Percentiles rank a stretch among this genome's conserved stretches.
Conservation (phyloP, 2,113 vertebrate species). For the Upupa epops region DNA sequence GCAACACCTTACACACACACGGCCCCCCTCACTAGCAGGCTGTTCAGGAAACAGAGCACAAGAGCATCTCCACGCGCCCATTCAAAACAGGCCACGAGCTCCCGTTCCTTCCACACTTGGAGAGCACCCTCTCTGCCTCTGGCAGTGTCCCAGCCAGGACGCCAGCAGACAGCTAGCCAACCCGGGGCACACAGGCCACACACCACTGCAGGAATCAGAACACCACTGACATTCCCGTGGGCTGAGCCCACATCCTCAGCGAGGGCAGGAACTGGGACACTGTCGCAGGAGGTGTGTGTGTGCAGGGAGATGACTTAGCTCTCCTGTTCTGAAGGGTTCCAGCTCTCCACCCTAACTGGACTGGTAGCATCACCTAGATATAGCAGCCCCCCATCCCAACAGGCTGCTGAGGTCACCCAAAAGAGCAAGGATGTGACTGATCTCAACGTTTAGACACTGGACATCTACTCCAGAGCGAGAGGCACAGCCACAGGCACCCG, state of each 20-base stretch:
- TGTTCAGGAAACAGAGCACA: background rate
- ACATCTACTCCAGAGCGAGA: background rate
- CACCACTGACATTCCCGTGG: background rate
- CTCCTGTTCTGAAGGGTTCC: background rate
- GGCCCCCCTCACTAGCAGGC: accelerated
- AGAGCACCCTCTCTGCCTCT: background rate
- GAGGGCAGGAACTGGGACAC: background rate
- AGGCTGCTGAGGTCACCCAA: background rate
- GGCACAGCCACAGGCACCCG: background rate
- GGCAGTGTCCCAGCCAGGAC: background rate
- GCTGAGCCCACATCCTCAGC: background rate
- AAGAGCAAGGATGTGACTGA: background rate
- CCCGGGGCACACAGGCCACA: background rate
- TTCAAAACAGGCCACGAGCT: background rate
- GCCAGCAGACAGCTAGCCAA: background rate
- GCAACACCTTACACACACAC: background rate
- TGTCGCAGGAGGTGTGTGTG: too few relatives aligned
- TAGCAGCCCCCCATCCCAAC: background rate
- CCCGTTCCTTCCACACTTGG: background rate
- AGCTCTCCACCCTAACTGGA: background rate
- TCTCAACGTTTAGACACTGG: background rate
- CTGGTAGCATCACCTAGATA: background rate
- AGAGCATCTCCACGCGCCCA: background rate
- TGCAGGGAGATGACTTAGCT: accelerated
- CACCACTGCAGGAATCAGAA: background rate